These are phyloP conservation scores for Ceriagrion tenellum DNA, from an alignment of 2,888 invertebrate species.

Conservation along the genomic window DNA sequence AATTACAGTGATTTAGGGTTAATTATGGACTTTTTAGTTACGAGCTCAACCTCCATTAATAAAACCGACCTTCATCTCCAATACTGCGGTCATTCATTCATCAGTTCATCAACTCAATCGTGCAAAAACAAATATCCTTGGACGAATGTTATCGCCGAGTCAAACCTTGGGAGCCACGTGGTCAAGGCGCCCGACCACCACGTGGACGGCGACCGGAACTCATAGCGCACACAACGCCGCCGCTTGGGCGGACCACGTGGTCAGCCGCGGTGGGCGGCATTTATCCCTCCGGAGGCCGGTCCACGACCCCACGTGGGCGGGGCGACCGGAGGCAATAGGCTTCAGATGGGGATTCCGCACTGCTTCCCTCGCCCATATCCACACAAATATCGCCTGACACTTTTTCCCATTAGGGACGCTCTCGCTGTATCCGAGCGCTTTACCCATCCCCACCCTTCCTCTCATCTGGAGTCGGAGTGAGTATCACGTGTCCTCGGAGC, in stretches of 20 bases:
- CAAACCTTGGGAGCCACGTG: neutral
- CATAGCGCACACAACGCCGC: neutral
- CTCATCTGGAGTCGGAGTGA: neutral
- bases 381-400: neutral
- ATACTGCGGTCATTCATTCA: too few relatives aligned
- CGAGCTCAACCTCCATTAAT: too few relatives aligned
- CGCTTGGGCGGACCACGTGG: neutral
- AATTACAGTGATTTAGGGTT: too few relatives aligned
- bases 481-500: neutral
- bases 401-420: neutral
- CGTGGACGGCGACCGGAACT: neutral
- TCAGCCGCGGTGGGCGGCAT: neutral
- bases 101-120: too few relatives aligned
- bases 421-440: neutral
- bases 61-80: too few relatives aligned
- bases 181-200: neutral
- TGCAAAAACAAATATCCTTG: neutral
- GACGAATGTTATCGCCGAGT: neutral
- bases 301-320: neutral
- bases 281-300: neutral
- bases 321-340: neutral
- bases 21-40: too few relatives aligned
- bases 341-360: neutral
- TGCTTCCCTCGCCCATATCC: neutral
- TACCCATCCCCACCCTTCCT: neutral